Evolutionary conservation across 2,113 vertebrate species (phyloP).

Genomic region (Trochalopteron elliotii): DNA sequence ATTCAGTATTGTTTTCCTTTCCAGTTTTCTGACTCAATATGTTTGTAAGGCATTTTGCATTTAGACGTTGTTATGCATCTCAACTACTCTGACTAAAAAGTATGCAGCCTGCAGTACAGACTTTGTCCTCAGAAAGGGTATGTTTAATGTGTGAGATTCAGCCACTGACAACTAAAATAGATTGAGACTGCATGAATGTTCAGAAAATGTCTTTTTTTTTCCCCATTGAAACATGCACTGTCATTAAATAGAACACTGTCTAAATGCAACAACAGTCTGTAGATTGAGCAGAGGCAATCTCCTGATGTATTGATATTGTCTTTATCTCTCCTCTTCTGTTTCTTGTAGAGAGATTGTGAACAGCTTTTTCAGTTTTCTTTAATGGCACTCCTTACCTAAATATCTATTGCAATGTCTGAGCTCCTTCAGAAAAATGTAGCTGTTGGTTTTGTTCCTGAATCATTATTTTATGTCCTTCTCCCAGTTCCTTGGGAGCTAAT

Average conservation of each 20-base stretch:
- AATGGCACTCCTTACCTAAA: neutral
- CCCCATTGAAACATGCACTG: neutral
- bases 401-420: neutral
- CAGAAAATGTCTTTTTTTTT: neutral
- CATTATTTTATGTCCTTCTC: neutral
- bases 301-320: neutral
- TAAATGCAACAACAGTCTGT: neutral
- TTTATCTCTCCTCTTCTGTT: neutral
- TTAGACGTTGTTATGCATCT: neutral
- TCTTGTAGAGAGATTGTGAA: neutral
- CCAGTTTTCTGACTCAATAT: neutral
- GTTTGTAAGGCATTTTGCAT: neutral
- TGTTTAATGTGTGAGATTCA: neutral
- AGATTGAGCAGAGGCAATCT: neutral
- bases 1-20: neutral
- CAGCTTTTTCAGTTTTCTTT: neutral
- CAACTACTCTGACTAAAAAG: neutral
- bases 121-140: neutral
- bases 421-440: neutral
- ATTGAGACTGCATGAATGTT: neutral
- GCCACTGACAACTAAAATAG: neutral
- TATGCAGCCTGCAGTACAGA: neutral
- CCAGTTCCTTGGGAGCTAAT: neutral
- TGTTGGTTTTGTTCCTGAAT: neutral
- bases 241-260: neutral